These are phyloP conservation scores for Rattus rattus DNA, from an alignment of 2,113 vertebrate species.

Conservation along the genomic window DNA sequence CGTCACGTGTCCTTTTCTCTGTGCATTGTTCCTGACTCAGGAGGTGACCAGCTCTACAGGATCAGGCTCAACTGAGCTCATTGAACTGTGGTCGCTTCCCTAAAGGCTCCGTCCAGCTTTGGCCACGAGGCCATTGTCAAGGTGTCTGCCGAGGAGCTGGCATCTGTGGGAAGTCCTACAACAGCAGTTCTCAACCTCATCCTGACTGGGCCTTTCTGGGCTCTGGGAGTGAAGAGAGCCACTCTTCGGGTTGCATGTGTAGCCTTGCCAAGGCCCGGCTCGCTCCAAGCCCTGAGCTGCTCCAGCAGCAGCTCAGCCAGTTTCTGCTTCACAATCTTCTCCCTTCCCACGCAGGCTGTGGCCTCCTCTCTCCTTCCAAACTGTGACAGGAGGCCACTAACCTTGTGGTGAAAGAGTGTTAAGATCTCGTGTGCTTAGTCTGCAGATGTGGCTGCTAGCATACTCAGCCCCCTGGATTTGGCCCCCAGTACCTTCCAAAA, in stretches of 20 bases:
- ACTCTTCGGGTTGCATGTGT: not conserved
- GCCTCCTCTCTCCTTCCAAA: not conserved
- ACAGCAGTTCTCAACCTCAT: not conserved
- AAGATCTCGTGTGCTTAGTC: not conserved
- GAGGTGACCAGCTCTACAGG: no score
- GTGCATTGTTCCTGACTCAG: not conserved
- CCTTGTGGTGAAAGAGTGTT: not conserved
- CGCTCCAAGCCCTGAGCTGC: not conserved
- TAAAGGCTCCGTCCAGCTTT: not conserved
- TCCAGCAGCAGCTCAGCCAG: not conserved
- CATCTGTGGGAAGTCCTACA: not conserved
- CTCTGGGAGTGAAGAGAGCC: not conserved
- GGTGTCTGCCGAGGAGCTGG: not conserved
- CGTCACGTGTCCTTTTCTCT: not conserved
- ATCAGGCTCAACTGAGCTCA: not conserved
- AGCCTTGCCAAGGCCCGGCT: not conserved
- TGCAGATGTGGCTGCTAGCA: not conserved
- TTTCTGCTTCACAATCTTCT: not conserved
- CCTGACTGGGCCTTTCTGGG: not conserved
- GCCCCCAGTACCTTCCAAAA: not conserved
- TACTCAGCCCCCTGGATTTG: not conserved
- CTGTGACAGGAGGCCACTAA: not conserved
- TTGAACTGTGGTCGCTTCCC: no score
- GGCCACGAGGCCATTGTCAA: not conserved
- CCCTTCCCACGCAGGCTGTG: not conserved